These are phyloP conservation scores for Ctenopoma multispine DNA, from an alignment of 2,797 vertebrate species.

Conservation along the genomic window DNA sequence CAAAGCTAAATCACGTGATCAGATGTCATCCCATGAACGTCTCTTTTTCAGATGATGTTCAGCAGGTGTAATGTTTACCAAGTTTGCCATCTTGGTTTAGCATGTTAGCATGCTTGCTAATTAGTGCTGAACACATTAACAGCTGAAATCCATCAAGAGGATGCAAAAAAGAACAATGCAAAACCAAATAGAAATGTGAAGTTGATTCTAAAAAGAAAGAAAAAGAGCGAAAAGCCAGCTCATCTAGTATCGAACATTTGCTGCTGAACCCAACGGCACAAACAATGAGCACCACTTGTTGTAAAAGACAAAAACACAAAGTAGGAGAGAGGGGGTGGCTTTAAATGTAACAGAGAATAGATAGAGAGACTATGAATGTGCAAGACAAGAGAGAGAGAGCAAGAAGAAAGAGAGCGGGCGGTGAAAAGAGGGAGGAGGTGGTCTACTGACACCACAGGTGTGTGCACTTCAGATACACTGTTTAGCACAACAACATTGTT, in stretches of 20 bases:
- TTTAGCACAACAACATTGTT: constrained; percentile 30
- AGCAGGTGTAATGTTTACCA: background rate
- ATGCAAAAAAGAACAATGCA: too few relatives aligned
- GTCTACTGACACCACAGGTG: constrained; percentile 70
- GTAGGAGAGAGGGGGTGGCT: constrained; percentile 11
- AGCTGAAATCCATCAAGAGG: too few relatives aligned
- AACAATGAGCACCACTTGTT: constrained; percentile 20
- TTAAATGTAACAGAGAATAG: constrained; percentile 1
- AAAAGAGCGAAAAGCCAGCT: background rate
- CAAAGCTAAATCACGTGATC: constrained; percentile 19
- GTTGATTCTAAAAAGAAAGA: background rate
- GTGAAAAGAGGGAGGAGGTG: constrained; percentile 6
- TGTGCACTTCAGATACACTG: constrained; percentile 49
- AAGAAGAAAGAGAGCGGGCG: constrained; percentile 9
- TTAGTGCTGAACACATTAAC: background rate
- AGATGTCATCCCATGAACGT: constrained; percentile 24
- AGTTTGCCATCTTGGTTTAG: background rate
- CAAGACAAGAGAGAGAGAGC: background rate
- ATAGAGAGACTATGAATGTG: constrained; percentile 5
- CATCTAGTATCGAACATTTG: background rate
- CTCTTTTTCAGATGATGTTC: background rate
- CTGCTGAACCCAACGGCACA: background rate
- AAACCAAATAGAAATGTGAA: background rate
- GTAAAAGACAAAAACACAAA: constrained; percentile 8
- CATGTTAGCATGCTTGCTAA: background rate